Base-by-base conservation (phyloP, 2,113 vertebrate genomes). In the Uropsilus gracilis region DNA sequence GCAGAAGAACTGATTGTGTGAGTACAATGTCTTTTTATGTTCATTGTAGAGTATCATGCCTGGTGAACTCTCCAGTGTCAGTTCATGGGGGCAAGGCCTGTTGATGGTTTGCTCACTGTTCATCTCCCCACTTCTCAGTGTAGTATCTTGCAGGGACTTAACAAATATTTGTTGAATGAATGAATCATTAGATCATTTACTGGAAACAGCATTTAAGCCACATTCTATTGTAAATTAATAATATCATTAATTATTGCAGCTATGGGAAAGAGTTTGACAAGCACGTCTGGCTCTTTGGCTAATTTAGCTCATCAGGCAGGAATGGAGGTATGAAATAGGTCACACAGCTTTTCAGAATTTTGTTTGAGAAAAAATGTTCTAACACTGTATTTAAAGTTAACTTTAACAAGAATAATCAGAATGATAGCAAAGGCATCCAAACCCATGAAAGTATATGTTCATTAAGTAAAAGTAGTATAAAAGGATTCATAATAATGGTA, bases 141-240 rank as follows among this genome's bases (percentile, higher is more conserved):
- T 8, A 20, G 28, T n/a, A 13, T 94, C 48, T 85, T 61, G 61
- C 12, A 57, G 50, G 57, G 6, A 2, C 28, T 88, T 61, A 24
- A 22, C 42, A 71, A 66, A 34, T 80, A 78, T 28, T 71, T 90
- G 77, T 7, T 46, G 59, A 95, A 85, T 76, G 71, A 90, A 46
- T 44, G 34, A 93, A 30, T 69, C 50, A 78, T 50, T 37, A 73
- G 44, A 46, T 64, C 1, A 73, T 91, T 77, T 73, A 32, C 53
- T 78, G 20, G 34, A 77, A 90, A 69, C 57, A 66, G 5, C 13
- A 57, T 77, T 89, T n/a, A 61, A 48, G 68, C 22, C 28, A 73
- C 76, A 86, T 82, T 73, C 57, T 68, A 14, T 92, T 72, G 61
- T 57, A 86, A 73, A 90, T 71, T 57, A 87, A 81, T 68, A 32